These are phyloP conservation scores for Nibea albiflora DNA, from an alignment of 2,113 vertebrate species.

Conservation along the genomic window DNA sequence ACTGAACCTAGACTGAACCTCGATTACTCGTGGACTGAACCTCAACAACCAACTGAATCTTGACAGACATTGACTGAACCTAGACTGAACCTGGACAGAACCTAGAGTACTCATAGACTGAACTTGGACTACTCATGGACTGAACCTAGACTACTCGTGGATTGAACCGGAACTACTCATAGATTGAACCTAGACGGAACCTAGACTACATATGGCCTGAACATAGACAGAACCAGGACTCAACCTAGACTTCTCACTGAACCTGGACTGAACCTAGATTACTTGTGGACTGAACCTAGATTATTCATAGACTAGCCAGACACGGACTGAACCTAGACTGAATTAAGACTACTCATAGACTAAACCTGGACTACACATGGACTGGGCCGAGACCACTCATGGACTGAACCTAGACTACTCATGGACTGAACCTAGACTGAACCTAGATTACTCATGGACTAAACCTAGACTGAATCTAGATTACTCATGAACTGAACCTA, in stretches of 20 bases:
- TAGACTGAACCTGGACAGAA: no score
- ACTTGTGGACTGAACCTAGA: neutral
- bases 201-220: neutral
- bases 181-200: rapidly evolving
- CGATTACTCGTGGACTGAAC: no score
- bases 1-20: no score
- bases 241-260: neutral
- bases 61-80: no score
- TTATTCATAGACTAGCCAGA: neutral
- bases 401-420: neutral
- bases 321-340: neutral
- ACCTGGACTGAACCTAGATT: neutral
- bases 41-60: no score
- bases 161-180: no score
- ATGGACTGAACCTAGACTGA: neutral
- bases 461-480: neutral
- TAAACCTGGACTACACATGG: neutral
- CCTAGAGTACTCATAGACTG: no score
- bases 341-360: neutral
- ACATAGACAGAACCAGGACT: no score
- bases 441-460: neutral
- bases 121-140: no score
- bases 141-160: no score
- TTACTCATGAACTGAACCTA: neutral
- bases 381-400: neutral